Evolutionary conservation across 2,888 invertebrate species (phyloP).

Genomic region (Pediacus dermestoides): DNA sequence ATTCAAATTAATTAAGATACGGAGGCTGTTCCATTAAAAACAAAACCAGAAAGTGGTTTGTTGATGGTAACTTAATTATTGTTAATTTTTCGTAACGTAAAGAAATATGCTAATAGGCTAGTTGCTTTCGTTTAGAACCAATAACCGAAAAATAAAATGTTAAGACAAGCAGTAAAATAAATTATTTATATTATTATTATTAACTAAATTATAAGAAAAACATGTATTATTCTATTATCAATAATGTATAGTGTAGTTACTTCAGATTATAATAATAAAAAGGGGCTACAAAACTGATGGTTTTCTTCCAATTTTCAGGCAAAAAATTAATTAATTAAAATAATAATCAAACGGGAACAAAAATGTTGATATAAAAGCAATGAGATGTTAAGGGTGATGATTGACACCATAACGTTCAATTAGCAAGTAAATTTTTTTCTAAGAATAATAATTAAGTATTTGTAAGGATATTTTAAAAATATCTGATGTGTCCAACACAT

Average conservation of each 20-base stretch:
- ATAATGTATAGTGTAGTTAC: slow-evolving; percentile 37
- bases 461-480: too few species aligned
- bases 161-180: slow-evolving; percentile 11
- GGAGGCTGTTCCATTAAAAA: slow-evolving; percentile 31
- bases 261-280: slow-evolving; percentile 34
- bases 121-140: slow-evolving; percentile 1
- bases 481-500: too few species aligned
- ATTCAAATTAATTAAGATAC: slow-evolving; percentile 33
- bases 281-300: slow-evolving; percentile 4
- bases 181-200: slow-evolving; percentile 10
- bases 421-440: too few species aligned
- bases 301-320: neutral
- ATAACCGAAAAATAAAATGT: slow-evolving; percentile 1
- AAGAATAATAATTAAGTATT: too few species aligned
- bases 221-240: slow-evolving; percentile 25
- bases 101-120: too few species aligned
- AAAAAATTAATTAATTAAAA: too few species aligned
- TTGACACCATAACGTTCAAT: too few species aligned
- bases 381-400: too few species aligned
- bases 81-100: too few species aligned
- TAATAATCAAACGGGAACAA: too few species aligned
- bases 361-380: too few species aligned
- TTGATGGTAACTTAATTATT: too few species aligned
- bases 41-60: slow-evolving; percentile 13
- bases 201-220: slow-evolving; percentile 31